Evolutionary conservation across 1,140 invertebrate genomes (phyloP).

Genomic region (Tetragnatha versicolor): DNA sequence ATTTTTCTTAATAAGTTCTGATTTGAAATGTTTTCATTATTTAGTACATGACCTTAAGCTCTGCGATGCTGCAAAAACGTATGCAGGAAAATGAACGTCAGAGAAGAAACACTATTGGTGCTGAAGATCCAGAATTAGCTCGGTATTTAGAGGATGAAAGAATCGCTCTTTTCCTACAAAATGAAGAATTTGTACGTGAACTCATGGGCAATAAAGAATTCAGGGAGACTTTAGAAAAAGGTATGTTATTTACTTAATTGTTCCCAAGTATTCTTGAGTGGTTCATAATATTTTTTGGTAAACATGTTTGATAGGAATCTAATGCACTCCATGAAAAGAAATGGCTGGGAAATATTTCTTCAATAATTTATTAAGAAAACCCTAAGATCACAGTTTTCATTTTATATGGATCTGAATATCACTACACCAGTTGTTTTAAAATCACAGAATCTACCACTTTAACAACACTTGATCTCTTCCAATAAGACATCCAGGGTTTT

Average conservation of each 20-base stretch:
- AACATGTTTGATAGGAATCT: no score
- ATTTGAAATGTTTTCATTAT: background rate
- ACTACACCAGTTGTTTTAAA: no score
- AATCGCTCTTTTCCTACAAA: slow-evolving; percentile 87
- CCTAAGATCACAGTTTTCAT: no score
- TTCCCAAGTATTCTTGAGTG: no score
- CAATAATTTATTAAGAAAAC: no score
- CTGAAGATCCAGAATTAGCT: slow-evolving; percentile 67
- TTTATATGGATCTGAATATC: no score
- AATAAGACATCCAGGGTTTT: no score
- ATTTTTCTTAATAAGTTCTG: background rate
- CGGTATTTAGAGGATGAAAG: slow-evolving; percentile 77
- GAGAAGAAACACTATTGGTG: slow-evolving; percentile 60
- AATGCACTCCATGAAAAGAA: no score
- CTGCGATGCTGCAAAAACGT: slow-evolving; percentile 64
- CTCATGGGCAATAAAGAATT: slow-evolving; percentile 88
- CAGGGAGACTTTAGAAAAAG: slow-evolving; percentile 80
- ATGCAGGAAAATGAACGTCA: slow-evolving; percentile 66
- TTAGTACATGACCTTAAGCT: slow-evolving; percentile 60
- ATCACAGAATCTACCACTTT: no score
- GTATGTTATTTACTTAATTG: slow-evolving; percentile 7
- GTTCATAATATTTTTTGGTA: no score
- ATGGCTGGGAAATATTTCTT: no score
- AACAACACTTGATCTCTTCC: no score
- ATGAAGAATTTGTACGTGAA: slow-evolving; percentile 91